Percentiles rank a stretch among this genome's conserved stretches.
phyloP scores from a whole-genome alignment of 2,113 vertebrate species.

The Engystomops pustulosus region DNA sequence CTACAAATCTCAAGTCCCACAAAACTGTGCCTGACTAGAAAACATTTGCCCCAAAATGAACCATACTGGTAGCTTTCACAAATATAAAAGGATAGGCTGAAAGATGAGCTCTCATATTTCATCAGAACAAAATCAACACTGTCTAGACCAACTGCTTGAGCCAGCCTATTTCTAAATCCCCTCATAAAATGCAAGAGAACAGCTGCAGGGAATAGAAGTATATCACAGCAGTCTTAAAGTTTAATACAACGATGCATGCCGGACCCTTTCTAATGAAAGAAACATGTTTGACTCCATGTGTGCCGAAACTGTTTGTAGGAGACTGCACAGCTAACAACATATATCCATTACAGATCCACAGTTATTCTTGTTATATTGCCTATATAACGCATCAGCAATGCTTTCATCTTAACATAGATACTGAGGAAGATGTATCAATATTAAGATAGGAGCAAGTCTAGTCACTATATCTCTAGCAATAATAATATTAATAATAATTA shows the following conservation, averaged over 20 bases:
- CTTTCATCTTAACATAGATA: not conserved
- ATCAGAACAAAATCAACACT: constrained; percentile 56
- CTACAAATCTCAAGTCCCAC: constrained; percentile 46
- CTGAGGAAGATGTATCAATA: not conserved
- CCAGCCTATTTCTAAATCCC: constrained; percentile 59
- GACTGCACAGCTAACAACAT: not conserved
- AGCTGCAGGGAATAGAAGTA: constrained; percentile 62
- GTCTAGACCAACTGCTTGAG: constrained; percentile 62
- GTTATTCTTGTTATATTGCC: not conserved
- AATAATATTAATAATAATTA: too few relatives aligned
- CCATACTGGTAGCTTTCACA: constrained; percentile 57
- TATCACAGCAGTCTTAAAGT: constrained; percentile 61
- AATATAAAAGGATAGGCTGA: constrained; percentile 42
- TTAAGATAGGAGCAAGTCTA: too few relatives aligned
- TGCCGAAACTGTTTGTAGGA: not conserved
- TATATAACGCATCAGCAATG: not conserved
- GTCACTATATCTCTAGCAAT: too few relatives aligned
- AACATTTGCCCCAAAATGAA: constrained; percentile 61
- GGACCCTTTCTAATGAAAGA: constrained; percentile 58
- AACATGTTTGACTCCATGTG: constrained; percentile 41
- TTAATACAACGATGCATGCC: constrained; percentile 56
- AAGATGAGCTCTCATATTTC: constrained; percentile 57
- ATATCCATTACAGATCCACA: not conserved
- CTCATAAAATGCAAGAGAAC: constrained; percentile 61
- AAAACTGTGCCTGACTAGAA: constrained; percentile 55